phyloP scores from a whole-genome alignment of 2,888 invertebrate genomes.

The Tholera decimalis region DNA sequence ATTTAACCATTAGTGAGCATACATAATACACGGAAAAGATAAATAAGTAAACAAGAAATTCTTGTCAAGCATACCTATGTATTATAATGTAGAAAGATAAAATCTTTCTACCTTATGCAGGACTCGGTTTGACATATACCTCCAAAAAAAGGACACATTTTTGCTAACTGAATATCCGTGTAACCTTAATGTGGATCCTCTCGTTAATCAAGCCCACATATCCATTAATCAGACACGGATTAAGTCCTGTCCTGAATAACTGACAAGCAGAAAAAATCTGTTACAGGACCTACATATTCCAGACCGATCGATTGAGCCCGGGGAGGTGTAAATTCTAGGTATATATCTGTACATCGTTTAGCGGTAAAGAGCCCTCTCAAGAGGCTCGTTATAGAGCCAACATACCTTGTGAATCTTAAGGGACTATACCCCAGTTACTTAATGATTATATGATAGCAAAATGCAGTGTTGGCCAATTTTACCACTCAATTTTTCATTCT shows the following conservation, averaged over 20 bases:
- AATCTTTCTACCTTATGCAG: neutral
- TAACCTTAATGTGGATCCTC: slow-evolving; percentile 10
- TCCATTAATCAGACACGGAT: slow-evolving; percentile 35
- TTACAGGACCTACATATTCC: slow-evolving; percentile 15
- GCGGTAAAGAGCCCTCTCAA: neutral
- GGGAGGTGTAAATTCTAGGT: slow-evolving; percentile 24
- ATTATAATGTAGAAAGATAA: neutral
- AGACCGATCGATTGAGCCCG: slow-evolving; percentile 45
- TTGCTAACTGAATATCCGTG: slow-evolving; percentile 9
- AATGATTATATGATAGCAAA: too few relatives aligned
- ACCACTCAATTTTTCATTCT: neutral
- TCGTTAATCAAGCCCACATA: slow-evolving; percentile 40
- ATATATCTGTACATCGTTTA: slow-evolving; percentile 28
- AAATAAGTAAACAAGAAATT: too few relatives aligned
- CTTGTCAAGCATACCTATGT: too few relatives aligned
- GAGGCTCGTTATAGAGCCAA: neutral
- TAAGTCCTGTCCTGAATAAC: slow-evolving; percentile 31
- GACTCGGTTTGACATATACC: neutral
- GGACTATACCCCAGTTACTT: neutral
- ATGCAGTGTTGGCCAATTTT: neutral
- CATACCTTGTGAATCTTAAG: slow-evolving; percentile 1
- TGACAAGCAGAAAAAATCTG: slow-evolving; percentile 12
- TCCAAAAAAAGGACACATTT: slow-evolving; percentile 5
- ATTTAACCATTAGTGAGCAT: too few relatives aligned
- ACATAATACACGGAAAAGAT: too few relatives aligned